Base-by-base conservation (phyloP, 1,140 invertebrate species). In the Bradynema listronoti region DNA sequence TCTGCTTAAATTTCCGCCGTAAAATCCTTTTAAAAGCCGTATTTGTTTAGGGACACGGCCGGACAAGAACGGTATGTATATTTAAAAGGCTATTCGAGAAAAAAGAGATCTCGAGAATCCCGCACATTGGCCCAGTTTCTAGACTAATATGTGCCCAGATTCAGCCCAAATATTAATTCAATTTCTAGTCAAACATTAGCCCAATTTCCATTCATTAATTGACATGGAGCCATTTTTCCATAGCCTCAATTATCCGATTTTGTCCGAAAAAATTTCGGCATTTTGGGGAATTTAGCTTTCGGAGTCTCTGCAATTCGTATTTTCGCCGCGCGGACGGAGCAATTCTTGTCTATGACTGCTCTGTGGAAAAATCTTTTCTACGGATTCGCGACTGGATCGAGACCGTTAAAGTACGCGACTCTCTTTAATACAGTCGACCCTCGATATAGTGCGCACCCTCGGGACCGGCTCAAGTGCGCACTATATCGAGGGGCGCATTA, bases 41-140 rank as follows among this genome's bases (percentile, higher is more conserved):
- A 34, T 56, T n/a, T 55, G 32, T 60, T 32, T 9, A 60, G 58
- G 60, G 85, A 86, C 63, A 85, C 84, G 4, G 84, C 84, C 45
- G 84, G 84, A 6, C 82, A 83, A 65, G 82, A 83, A 72, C 79
- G 82, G 81, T 83, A 50, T 25, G 7, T 14, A 56, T 59, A 27
- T 7, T 56, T 7, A 62, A 9, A 56, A 62, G 54, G n/a, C 24
- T n/a, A n/a, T n/a, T n/a, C n/a, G n/a, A n/a, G n/a, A n/a, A n/a
- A n/a, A n/a, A n/a, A n/a, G n/a, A n/a, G n/a, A n/a, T n/a, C n/a
- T n/a, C n/a, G n/a, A n/a, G n/a, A n/a, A n/a, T n/a, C n/a, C n/a
- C n/a, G n/a, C n/a, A n/a, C n/a, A n/a, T n/a, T n/a, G n/a, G n/a
- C n/a, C n/a, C n/a, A n/a, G n/a, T n/a, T n/a, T n/a, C n/a, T n/a